Base-by-base conservation (phyloP, 2,797 vertebrate species). In the Antrozous pallidus region DNA sequence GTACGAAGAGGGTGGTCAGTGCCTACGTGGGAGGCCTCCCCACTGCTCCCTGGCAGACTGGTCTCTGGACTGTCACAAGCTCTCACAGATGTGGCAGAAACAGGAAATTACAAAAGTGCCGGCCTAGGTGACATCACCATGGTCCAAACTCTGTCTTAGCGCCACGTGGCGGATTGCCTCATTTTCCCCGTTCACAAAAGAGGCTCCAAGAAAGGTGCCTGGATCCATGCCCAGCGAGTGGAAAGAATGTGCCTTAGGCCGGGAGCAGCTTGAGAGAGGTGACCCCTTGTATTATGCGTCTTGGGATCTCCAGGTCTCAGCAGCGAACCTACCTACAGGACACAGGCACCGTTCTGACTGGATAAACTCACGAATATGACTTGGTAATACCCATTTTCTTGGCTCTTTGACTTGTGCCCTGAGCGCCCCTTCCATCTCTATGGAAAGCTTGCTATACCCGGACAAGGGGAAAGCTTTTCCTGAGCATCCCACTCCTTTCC, bases 391-490 rank as follows among this genome's bases (percentile, higher is more conserved):
- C 40, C 45, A 33, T 54, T 89, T 87, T 73, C 36, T 86, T 91
- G 88, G 83, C 79, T 95, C 93, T 67, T 88, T 36, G 51, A 75
- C 85, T 79, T 71, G 45, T 63, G 24, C 89, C 40, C 74, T 91
- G 71, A 69, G 13, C 94, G 54, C 28, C 63, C 61, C 70, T 91
- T 69, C 31, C 36, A 51, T 3, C 13, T 78, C 67, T 38, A 28
- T 67, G 75, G 56, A 81, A 92, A 88, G 80, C 67, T 47, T 88
- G 45, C 61, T 51, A 8, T 70, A 51, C 73, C 42, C 26, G 33
- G n/a, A 84, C 79, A 33, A 65, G 40, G 13, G 74, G 70, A 88
- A 77, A 88, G 63, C 63, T 94, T 95, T 90, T 90, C 73, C 93
- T 45, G 75, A 81, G 33, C 67, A 70, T 70, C 61, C 33, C 71